phyloP scores from a whole-genome alignment of 2,797 vertebrate species.

The Hozukius guyotensis region DNA sequence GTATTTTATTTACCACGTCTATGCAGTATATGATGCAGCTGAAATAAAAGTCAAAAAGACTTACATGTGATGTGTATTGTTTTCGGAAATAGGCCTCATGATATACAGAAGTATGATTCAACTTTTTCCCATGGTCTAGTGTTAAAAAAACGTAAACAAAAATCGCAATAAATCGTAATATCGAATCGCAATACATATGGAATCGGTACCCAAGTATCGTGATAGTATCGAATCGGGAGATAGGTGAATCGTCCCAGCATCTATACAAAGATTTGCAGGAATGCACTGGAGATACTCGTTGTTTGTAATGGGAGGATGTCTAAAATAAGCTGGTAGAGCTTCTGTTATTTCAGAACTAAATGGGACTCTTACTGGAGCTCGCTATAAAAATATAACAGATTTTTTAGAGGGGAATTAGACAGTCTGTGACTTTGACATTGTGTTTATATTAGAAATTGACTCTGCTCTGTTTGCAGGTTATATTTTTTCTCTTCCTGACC shows the following conservation, averaged over 20 bases:
- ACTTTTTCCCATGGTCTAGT: too few relatives aligned
- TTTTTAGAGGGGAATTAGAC: not conserved
- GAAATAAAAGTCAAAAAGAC: too few relatives aligned
- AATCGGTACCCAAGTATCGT: too few relatives aligned
- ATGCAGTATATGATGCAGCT: too few relatives aligned
- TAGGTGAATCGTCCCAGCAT: too few relatives aligned
- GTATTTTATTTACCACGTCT: too few relatives aligned
- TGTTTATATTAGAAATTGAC: not conserved
- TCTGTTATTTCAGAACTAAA: not conserved
- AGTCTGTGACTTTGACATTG: not conserved
- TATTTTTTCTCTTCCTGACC: not conserved
- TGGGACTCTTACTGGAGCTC: not conserved
- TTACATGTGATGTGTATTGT: too few relatives aligned
- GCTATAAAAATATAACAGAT: not conserved
- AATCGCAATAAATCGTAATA: too few relatives aligned
- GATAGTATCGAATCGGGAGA: too few relatives aligned
- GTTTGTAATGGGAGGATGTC: not conserved
- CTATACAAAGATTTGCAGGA: not conserved
- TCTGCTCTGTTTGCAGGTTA: not conserved
- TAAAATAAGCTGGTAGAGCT: not conserved
- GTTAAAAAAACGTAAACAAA: too few relatives aligned
- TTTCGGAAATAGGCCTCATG: fast-evolving
- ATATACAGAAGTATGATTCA: too few relatives aligned
- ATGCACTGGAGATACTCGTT: not conserved
- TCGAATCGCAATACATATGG: too few relatives aligned